Evolutionary conservation across 2,888 invertebrate genomes (phyloP).

Genomic region (Euclidia mi): DNA sequence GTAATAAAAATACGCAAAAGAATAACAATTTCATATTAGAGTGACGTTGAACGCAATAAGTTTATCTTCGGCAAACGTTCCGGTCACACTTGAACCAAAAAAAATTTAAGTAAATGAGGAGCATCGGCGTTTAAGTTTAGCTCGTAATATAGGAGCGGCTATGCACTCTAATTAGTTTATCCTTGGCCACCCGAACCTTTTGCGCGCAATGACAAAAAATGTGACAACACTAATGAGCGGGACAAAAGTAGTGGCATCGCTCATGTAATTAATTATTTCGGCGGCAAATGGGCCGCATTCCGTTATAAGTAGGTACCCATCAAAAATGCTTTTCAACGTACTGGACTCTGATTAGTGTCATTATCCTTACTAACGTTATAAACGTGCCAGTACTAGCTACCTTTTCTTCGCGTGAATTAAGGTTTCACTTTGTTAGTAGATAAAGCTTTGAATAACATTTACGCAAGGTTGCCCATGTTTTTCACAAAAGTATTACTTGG

Average conservation of each 20-base stretch:
- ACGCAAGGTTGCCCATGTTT: no score
- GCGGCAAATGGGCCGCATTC: neutral
- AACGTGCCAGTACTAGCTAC: no score
- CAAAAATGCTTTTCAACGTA: no score
- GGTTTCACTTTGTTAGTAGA: no score
- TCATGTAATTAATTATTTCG: constrained; percentile 4
- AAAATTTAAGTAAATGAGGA: constrained; percentile 31
- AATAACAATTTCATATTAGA: neutral
- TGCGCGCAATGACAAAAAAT: constrained; percentile 42
- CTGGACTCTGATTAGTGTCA: no score
- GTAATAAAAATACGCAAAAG: no score
- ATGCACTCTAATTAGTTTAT: constrained; percentile 50
- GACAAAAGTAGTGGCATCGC: constrained; percentile 12
- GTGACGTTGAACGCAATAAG: neutral
- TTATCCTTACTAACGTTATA: no score
- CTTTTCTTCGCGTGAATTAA: no score
- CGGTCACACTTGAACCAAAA: constrained; percentile 30
- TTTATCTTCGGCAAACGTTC: constrained; percentile 14
- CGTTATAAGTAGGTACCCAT: no score
- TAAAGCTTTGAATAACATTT: no score
- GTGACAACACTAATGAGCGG: constrained; percentile 23
- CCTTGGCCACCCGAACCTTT: constrained; percentile 29
- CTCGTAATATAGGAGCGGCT: constrained; percentile 32
- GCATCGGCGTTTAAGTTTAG: constrained; percentile 14
- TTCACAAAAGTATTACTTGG: no score